Evolutionary conservation across 2,113 vertebrate genomes (phyloP).

Genomic region (Menura novaehollandiae): DNA sequence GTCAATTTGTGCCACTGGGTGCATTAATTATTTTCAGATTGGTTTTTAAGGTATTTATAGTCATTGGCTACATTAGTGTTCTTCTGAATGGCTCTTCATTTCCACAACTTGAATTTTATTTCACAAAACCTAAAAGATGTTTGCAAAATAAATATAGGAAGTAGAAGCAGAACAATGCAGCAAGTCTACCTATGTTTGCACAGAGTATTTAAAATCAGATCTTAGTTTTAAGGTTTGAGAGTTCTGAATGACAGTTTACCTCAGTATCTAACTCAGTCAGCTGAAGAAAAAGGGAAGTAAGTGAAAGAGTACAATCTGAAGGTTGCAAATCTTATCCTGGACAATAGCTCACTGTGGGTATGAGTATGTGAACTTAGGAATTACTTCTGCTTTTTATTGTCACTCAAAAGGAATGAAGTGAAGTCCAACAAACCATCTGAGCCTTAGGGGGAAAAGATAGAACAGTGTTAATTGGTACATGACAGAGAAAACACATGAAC

Average conservation of each 20-base stretch:
- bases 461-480: not conserved
- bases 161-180: not conserved
- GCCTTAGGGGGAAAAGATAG: not conserved
- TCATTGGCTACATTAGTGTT: not conserved
- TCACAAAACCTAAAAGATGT: not conserved
- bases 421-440: not conserved
- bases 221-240: not conserved
- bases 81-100: not conserved
- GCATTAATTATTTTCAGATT: not conserved
- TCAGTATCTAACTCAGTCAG: not conserved
- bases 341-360: not conserved
- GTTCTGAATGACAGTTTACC: not conserved
- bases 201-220: not conserved
- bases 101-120: not conserved
- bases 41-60: not conserved
- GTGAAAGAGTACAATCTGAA: not conserved
- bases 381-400: not conserved
- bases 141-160: not conserved
- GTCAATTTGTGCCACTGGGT: not conserved
- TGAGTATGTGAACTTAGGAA: not conserved
- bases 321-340: not conserved
- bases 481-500: not conserved
- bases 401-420: not conserved
- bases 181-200: not conserved
- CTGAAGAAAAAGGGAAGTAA: not conserved